Conservation (phyloP, 2,797 vertebrate species). For the Microcaecilia unicolor region DNA sequence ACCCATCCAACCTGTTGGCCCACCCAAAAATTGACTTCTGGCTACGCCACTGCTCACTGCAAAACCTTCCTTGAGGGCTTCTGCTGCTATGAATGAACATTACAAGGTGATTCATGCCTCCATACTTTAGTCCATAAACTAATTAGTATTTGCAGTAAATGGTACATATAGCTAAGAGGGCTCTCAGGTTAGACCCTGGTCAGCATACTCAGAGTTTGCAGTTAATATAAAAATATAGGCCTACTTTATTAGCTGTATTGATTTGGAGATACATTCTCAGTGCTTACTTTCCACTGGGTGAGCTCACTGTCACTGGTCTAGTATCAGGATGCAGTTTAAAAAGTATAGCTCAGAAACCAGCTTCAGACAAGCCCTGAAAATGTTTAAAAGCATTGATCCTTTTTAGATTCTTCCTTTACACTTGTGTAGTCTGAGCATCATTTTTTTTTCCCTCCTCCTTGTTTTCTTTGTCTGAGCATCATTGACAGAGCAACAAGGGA, state of each 20-base stretch:
- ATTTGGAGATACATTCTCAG: too few species aligned
- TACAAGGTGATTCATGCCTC: constrained; percentile 75
- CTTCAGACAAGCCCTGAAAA: constrained; percentile 21
- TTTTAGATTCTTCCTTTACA: constrained; percentile 7
- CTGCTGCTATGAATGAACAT: constrained; percentile 73
- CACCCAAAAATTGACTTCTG: too few species aligned
- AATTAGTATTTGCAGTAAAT: constrained; percentile 55
- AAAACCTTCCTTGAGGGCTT: constrained; percentile 44
- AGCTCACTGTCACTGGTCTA: not conserved
- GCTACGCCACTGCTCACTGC: too few species aligned
- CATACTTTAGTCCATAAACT: constrained; percentile 65
- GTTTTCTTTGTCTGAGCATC: too few species aligned
- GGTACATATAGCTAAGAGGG: constrained; percentile 65
- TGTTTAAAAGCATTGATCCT: constrained; percentile 11
- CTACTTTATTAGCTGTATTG: constrained; percentile 38
- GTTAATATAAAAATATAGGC: constrained; percentile 29
- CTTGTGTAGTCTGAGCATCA: too few species aligned
- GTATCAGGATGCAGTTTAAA: constrained; percentile 7
- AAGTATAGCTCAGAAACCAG: constrained; percentile 5
- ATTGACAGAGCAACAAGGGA: too few species aligned
- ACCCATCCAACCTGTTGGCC: too few species aligned
- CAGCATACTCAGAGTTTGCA: constrained; percentile 49
- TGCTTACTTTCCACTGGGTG: constrained; percentile 24
- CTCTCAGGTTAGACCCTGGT: constrained; percentile 67
- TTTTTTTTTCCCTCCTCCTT: too few species aligned